Percentiles rank a stretch among this genome's conserved stretches.
These are phyloP conservation scores for Mercenaria mercenaria DNA, from an alignment of 1,140 invertebrate genomes.

Conservation along the genomic window DNA sequence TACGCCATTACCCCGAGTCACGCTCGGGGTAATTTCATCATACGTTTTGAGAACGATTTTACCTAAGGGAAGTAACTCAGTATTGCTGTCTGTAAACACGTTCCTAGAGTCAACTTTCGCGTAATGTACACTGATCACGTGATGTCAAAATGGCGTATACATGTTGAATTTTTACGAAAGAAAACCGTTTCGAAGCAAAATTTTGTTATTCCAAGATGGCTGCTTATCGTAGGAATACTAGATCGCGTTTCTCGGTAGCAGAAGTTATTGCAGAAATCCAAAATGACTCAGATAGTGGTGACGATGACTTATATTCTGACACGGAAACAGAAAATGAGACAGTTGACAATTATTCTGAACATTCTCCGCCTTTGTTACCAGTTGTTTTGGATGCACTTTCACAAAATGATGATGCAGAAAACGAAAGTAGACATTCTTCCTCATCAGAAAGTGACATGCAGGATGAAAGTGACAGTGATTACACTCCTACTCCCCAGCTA, in stretches of 20 bases:
- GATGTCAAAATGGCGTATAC: no score
- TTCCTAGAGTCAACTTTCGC: background rate
- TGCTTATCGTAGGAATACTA: conserved; percentile 6
- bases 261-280: conserved; percentile 22
- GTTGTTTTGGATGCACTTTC: no score
- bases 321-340: conserved; percentile 15
- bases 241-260: conserved; percentile 36
- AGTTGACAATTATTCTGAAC: conserved; percentile 18
- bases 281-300: no score
- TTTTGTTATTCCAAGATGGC: conserved; percentile 31
- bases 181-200: no score
- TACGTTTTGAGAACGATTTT: conserved; percentile 22
- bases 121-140: conserved; percentile 1
- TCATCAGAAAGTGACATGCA: conserved; percentile 36
- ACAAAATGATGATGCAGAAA: conserved; percentile 40
- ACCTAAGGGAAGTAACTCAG: conserved; percentile 27
- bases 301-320: no score
- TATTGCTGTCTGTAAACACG: background rate
- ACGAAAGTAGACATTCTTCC: no score
- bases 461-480: conserved; percentile 40
- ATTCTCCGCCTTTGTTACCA: conserved; percentile 8
- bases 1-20: background rate
- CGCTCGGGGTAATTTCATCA: conserved; percentile 30
- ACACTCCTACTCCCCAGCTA: conserved; percentile 17
- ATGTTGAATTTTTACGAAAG: conserved; percentile 3